phyloP scores from a whole-genome alignment of 2,888 invertebrate species.

The Clistopyga incitator region DNA sequence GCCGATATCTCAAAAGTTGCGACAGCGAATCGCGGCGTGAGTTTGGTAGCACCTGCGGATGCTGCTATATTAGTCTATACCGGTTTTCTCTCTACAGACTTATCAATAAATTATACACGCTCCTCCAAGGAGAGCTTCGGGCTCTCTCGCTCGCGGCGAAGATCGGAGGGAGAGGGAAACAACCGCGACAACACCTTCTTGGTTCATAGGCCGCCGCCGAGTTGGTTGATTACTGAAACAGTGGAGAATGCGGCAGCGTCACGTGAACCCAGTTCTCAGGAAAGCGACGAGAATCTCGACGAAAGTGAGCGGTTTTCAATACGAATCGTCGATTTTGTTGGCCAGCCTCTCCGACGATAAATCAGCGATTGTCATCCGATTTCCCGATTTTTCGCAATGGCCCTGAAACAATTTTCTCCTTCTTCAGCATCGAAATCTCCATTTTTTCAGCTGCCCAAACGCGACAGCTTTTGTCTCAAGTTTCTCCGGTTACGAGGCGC shows the following conservation, averaged over 20 bases:
- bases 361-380: no score
- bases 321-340: no score
- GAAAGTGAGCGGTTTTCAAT: not conserved
- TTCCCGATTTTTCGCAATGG: no score
- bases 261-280: conserved; percentile 15
- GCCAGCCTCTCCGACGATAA: no score
- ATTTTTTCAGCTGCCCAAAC: no score
- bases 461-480: no score
- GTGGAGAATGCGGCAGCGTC: conserved; percentile 70
- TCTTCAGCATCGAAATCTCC: no score
- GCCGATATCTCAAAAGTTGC: conserved; percentile 49
- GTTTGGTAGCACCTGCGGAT: conserved; percentile 67
- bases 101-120: conserved; percentile 79
- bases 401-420: no score
- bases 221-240: conserved; percentile 73
- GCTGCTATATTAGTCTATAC: conserved; percentile 69
- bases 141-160: not conserved
- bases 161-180: conserved; percentile 17
- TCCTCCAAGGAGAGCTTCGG: conserved; percentile 68
- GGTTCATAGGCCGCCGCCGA: conserved; percentile 70
- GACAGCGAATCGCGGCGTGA: conserved; percentile 25
- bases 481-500: no score
- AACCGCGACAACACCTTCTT: conserved; percentile 52
- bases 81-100: conserved; percentile 73
- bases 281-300: not conserved